Base-by-base conservation (phyloP, 2,888 invertebrate species). In the Gnatocerus cornutus region DNA sequence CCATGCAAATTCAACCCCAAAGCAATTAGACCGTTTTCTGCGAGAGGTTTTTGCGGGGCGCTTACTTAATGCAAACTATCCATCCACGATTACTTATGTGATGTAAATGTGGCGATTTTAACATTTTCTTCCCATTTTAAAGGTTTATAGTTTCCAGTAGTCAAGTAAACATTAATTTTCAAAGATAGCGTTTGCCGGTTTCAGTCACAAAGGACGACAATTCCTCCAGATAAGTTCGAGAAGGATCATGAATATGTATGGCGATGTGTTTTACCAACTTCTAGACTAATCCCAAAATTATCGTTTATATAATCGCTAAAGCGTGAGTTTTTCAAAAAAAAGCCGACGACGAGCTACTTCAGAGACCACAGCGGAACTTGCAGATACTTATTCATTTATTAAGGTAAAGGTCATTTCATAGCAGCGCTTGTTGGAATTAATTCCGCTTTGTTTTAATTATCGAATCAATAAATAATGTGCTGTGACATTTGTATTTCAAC, bases 111-210 rank as follows among this genome's bases (percentile, higher is more conserved):
- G 67, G 69, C 74, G 50, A 75, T 78, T 80, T 81, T 81, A 80
- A 78, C 81, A 81, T 82, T 82, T 82, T 81, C 78, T 80, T 80
- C 80, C 79, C 81, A 82, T 81, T 81, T 80, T 79, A 76, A 78
- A 79, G 78, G 79, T 82, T 82, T 80, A 81, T 80, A 80, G 79
- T 80, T 80, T 79, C 80, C 79, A 79, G 73, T 75, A 77, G 77
- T 78, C 78, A 77, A 76, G 78, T 74, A 76, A 78, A 76, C 79
- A 80, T 80, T 80, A 80, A 80, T 80, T 79, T 77, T 76, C 77
- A 75, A 73, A 77, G 79, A 80, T 79, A 77, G 78, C 76, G 70
- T 46, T 41, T 33, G 74, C 72, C 74, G 77, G 76, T 75, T 78
- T 75, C 52, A 61, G 61, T 59, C 76, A 78, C 79, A 79, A 79